Conservation (phyloP, 1,140 invertebrate genomes). For the Panulirus ornatus region DNA sequence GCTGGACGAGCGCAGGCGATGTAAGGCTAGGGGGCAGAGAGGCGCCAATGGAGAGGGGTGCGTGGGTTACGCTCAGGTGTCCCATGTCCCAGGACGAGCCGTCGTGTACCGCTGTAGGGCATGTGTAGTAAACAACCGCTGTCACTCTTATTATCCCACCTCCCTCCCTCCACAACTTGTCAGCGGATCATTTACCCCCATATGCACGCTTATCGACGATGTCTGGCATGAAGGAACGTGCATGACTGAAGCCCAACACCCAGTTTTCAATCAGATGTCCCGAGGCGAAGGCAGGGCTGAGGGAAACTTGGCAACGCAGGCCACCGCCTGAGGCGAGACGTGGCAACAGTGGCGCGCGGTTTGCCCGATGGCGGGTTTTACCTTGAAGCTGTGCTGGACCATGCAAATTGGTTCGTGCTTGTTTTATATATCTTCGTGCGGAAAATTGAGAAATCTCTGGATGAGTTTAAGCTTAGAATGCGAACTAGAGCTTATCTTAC, state of each 20-base stretch:
- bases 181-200: background rate
- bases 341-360: conserved; percentile 75
- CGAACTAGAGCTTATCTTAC: background rate
- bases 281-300: conserved; percentile 67
- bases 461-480: too few species aligned
- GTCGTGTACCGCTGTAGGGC: conserved; percentile 57
- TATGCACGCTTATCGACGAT: background rate
- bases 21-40: background rate
- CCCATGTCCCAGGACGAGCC: conserved; percentile 51
- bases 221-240: background rate
- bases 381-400: conserved; percentile 72
- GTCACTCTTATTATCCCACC: conserved; percentile 39
- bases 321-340: conserved; percentile 69
- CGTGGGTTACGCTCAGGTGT: conserved; percentile 14
- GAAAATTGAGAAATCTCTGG: background rate
- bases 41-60: background rate
- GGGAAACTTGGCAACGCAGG: conserved; percentile 65
- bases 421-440: conserved; percentile 54
- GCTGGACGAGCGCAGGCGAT: background rate
- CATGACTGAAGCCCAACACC: background rate
- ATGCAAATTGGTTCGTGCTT: conserved; percentile 34
- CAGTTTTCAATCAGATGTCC: conserved; percentile 67
- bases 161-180: background rate
- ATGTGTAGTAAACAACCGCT: conserved; percentile 65
- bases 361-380: conserved; percentile 74